Evolutionary conservation across 2,888 invertebrate genomes (phyloP).

Genomic region (Scaptomyza parva): DNA sequence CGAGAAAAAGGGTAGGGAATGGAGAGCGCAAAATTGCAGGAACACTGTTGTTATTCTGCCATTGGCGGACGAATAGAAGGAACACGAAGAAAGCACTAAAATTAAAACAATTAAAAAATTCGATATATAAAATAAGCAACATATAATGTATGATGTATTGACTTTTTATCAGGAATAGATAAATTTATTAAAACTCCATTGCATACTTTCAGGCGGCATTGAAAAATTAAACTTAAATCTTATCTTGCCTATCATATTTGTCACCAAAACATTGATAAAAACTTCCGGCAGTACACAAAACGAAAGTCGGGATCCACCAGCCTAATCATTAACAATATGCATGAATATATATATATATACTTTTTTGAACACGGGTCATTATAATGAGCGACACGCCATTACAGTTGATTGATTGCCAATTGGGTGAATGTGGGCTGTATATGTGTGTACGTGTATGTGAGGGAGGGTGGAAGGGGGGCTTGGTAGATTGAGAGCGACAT

Average conservation of each 20-base stretch:
- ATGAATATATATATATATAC: slow-evolving; percentile 7
- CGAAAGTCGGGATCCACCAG: slow-evolving; percentile 54
- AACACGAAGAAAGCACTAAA: slow-evolving; percentile 49
- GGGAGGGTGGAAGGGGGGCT: slow-evolving; percentile 34
- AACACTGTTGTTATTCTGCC: slow-evolving; percentile 2
- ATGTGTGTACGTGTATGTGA: too few species aligned
- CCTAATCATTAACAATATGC: slow-evolving; percentile 54
- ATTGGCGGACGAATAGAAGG: slow-evolving; percentile 7
- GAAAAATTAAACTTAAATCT: slow-evolving; percentile 53
- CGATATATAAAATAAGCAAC: slow-evolving; percentile 44
- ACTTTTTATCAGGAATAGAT: not conserved
- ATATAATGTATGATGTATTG: slow-evolving; percentile 8
- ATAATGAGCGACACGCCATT: slow-evolving; percentile 39
- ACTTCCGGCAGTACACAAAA: slow-evolving; percentile 51
- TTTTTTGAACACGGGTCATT: slow-evolving; percentile 50
- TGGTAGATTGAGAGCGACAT: slow-evolving; percentile 17
- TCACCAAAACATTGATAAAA: slow-evolving; percentile 57
- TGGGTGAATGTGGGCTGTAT: slow-evolving; percentile 27
- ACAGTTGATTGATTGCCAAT: slow-evolving; percentile 80
- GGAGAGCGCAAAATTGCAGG: not conserved
- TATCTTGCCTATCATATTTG: slow-evolving; percentile 57
- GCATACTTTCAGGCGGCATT: slow-evolving; percentile 69
- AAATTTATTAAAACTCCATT: not conserved
- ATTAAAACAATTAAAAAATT: slow-evolving; percentile 38
- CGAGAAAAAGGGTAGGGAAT: not conserved